These are phyloP conservation scores for Aurelia aurita DNA, from an alignment of 30 jellyfish, hydroid and myxozoan species.

Conservation along the genomic window DNA sequence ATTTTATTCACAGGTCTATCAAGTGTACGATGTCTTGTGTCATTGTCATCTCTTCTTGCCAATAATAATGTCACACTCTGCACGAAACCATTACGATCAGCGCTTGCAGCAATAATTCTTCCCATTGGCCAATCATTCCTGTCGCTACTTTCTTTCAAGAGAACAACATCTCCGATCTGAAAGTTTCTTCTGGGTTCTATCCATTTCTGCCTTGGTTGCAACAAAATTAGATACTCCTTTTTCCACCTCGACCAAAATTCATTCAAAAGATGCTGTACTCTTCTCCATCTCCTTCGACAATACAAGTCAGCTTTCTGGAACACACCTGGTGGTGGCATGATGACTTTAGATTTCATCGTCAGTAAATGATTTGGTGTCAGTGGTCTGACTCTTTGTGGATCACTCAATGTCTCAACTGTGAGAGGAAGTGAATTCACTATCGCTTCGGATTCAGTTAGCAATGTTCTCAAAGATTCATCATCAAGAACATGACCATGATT, in stretches of 20 bases:
- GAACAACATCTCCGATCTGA: conserved; percentile 38
- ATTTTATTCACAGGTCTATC: conserved; percentile 32
- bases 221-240: conserved; percentile 25
- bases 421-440: conserved; percentile 37
- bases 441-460: conserved; percentile 51
- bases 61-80: too few species aligned
- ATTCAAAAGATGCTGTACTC: conserved; percentile 16
- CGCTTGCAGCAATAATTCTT: background rate
- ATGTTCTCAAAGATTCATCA: conserved; percentile 36
- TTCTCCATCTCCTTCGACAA: conserved; percentile 41
- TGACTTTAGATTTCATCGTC: too few species aligned
- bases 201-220: conserved; percentile 31
- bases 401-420: conserved; percentile 36
- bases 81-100: too few species aligned
- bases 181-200: conserved; percentile 2
- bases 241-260: conserved; percentile 48
- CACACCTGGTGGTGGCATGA: too few species aligned
- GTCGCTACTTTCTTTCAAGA: conserved; percentile 12
- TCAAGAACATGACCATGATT: conserved; percentile 24
- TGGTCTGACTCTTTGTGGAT: background rate
- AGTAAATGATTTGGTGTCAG: too few species aligned
- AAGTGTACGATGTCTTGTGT: too few species aligned
- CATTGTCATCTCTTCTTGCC: too few species aligned
- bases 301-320: conserved; percentile 42
- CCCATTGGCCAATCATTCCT: conserved; percentile 49